These are phyloP conservation scores for Bhutanitis thaidina DNA, from an alignment of 2,888 invertebrate species.

Conservation along the genomic window DNA sequence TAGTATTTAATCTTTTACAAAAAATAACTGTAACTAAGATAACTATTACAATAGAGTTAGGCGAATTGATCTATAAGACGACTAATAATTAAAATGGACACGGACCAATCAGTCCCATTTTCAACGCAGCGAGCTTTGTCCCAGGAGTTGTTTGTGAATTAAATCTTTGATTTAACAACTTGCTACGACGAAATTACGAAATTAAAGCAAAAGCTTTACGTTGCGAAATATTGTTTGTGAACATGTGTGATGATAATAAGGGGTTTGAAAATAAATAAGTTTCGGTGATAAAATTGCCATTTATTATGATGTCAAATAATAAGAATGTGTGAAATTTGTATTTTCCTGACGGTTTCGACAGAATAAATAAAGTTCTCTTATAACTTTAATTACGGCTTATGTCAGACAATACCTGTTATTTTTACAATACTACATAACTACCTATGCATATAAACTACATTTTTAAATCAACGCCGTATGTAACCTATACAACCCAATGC, in stretches of 20 bases:
- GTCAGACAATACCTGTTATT: conserved; percentile 57
- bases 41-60: too few relatives aligned
- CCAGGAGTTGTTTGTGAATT: too few relatives aligned
- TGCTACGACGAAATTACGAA: too few relatives aligned
- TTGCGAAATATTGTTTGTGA: too few relatives aligned
- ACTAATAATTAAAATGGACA: too few relatives aligned
- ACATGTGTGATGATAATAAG: not conserved
- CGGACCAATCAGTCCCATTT: too few relatives aligned
- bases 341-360: conserved; percentile 56
- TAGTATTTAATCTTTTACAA: too few relatives aligned
- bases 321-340: conserved; percentile 52
- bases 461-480: conserved; percentile 42
- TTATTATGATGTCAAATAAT: conserved; percentile 53
- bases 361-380: conserved; percentile 65
- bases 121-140: too few relatives aligned
- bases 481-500: conserved; percentile 74
- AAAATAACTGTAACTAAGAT: too few relatives aligned
- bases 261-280: not conserved
- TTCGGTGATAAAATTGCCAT: conserved; percentile 57
- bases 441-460: conserved; percentile 48
- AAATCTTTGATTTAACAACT: too few relatives aligned
- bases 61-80: too few relatives aligned
- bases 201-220: too few relatives aligned
- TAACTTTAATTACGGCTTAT: conserved; percentile 41
- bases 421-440: conserved; percentile 58